phyloP scores from a whole-genome alignment of 2,888 invertebrate genomes.

The Scrobipalpa atriplicella region DNA sequence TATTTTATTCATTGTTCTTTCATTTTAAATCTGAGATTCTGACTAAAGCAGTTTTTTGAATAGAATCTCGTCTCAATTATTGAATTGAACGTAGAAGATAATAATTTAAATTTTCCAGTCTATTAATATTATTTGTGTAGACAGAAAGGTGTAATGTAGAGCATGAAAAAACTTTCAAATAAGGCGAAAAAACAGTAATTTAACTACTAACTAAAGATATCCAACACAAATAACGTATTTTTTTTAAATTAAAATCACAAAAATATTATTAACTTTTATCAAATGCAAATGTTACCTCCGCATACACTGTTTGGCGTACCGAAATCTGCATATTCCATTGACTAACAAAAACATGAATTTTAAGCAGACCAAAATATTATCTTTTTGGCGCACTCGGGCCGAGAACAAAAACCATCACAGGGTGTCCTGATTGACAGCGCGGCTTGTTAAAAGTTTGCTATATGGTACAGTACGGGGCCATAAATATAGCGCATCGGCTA shows the following conservation, averaged over 20 bases:
- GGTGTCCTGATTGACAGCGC: slow-evolving; percentile 31
- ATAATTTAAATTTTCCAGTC: no score
- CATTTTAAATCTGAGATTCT: background rate
- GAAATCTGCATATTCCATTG: slow-evolving; percentile 30
- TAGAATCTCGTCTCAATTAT: no score
- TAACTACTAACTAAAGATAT: background rate
- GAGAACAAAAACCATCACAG: slow-evolving; percentile 24
- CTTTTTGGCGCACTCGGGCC: slow-evolving; percentile 25
- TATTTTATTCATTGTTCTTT: background rate
- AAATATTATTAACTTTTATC: background rate
- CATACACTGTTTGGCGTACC: background rate
- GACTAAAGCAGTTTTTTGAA: background rate
- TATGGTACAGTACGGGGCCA: background rate
- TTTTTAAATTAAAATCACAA: background rate
- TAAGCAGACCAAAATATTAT: slow-evolving; percentile 30
- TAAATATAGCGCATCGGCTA: no score
- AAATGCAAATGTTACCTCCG: background rate
- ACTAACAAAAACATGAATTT: slow-evolving; percentile 32
- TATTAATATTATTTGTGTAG: no score
- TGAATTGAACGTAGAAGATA: no score
- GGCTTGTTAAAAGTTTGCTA: slow-evolving; percentile 34
- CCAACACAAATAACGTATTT: background rate
- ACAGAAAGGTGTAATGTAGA: no score
- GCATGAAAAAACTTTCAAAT: no score
- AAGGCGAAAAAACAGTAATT: no score